Base-by-base conservation (phyloP, 2,888 invertebrate genomes). In the Synanthedon myopaeformis region DNA sequence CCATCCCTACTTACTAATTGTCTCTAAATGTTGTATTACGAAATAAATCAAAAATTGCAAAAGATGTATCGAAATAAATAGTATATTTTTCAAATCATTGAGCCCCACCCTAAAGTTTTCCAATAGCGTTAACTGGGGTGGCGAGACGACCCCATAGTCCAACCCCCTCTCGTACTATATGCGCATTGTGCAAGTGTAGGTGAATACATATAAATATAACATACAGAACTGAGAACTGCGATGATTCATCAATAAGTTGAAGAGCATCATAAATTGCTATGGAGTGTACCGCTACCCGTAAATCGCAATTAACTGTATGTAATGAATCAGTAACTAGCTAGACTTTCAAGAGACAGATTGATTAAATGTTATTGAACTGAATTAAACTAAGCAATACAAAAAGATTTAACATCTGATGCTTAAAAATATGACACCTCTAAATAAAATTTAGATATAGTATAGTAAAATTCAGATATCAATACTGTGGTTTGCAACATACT, bases 61-160 rank as follows among this genome's bases (percentile, higher is more conserved):
- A 35, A 35, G 35, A 35, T 35, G 35, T 35, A 35, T 35, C 35
- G 10, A 35, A 35, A 10, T 35, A 10, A 35, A 35, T 35, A 2
- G 35, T 35, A 8, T 60, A 61, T 66, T 61, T 65, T 56, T 59
- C 59, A 59, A 61, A 57, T 55, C 54, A 63, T 64, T 61, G 71
- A 35, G 35, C 72, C 68, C 83, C 66, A 66, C 84, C 72, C 84
- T 83, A 77, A 56, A 67, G 67, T 67, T 73, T 67, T 67, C 74
- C 75, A 72, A 74, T 76, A 71, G 73, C 66, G 71, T 79, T 76
- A 76, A 56, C 61, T 58, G 61, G 70, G 71, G 72, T 65, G 64
- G 70, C 64, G 61, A 70, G 69, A 71, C 70, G 66, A 61, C 61
- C 62, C 59, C 59, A 60, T 56, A 49, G 70, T 69, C 69, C 68